phyloP scores from a whole-genome alignment of 2,888 invertebrate species.

The Eristalinus aeneus region DNA sequence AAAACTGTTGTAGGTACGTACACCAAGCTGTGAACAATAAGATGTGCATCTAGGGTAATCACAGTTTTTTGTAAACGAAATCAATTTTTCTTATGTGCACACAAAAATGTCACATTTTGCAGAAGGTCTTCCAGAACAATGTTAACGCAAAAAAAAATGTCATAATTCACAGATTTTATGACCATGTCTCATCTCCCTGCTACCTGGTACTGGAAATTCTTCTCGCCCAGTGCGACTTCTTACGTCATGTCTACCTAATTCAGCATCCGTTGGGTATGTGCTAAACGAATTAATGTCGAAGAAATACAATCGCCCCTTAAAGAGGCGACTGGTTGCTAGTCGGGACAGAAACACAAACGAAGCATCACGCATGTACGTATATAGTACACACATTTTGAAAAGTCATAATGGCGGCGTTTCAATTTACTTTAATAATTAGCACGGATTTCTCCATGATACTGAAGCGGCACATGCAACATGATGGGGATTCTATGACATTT shows the following conservation, averaged over 20 bases:
- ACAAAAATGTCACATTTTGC: conserved; percentile 26
- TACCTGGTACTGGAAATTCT: conserved; percentile 26
- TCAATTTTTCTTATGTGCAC: neutral
- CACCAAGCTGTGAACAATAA: neutral
- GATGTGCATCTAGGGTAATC: neutral
- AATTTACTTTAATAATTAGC: conserved; percentile 50
- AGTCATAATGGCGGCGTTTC: conserved; percentile 33
- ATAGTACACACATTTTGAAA: neutral
- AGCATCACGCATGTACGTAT: neutral
- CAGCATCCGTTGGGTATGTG: conserved; percentile 27
- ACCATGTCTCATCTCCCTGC: conserved; percentile 15
- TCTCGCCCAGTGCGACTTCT: conserved; percentile 19
- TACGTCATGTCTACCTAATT: conserved; percentile 38
- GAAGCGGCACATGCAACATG: conserved; percentile 34
- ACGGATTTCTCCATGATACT: conserved; percentile 34
- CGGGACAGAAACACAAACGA: neutral
- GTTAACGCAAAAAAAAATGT: conserved; percentile 22
- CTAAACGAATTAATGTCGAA: conserved; percentile 39
- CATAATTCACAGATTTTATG: conserved; percentile 61
- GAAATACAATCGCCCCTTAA: conserved; percentile 10
- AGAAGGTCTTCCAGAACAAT: conserved; percentile 16
- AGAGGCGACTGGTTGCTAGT: conserved; percentile 22
- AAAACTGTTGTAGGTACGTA: neutral
- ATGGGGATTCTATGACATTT: neutral
- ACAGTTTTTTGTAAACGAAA: neutral